phyloP scores from a whole-genome alignment of 2,888 invertebrate species.

The Gymnocheta viridis region DNA sequence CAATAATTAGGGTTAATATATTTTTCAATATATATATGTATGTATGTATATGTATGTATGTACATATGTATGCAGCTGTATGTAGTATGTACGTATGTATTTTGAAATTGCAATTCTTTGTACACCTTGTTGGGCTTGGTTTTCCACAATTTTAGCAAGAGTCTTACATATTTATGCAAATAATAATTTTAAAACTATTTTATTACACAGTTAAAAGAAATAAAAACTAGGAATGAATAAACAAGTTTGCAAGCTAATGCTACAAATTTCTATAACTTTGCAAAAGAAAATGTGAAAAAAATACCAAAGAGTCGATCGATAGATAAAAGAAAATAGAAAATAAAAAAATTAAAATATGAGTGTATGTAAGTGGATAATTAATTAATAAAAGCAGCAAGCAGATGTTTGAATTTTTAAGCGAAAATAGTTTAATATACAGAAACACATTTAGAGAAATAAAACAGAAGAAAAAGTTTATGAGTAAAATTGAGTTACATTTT shows the following conservation, averaged over 20 bases:
- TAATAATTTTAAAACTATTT: constrained; percentile 46
- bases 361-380: constrained; percentile 11
- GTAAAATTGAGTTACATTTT: neutral
- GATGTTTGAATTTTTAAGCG: constrained; percentile 21
- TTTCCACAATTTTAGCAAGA: constrained; percentile 27
- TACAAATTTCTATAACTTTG: constrained; percentile 38
- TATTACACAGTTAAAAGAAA: constrained; percentile 35
- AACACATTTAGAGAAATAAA: neutral
- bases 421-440: constrained; percentile 1
- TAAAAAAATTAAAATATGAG: neutral
- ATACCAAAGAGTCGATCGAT: constrained; percentile 43
- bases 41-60: too few species aligned
- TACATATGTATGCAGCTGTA: too few species aligned
- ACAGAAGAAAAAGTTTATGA: neutral
- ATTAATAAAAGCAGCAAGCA: constrained; percentile 46
- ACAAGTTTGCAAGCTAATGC: constrained; percentile 44
- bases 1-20: too few species aligned
- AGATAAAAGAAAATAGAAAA: constrained; percentile 36
- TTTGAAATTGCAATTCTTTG: constrained; percentile 9
- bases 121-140: constrained; percentile 24
- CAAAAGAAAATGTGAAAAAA: constrained; percentile 43
- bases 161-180: constrained; percentile 57
- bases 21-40: too few species aligned
- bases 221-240: constrained; percentile 12
- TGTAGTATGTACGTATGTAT: neutral